Evolutionary conservation across 1,140 invertebrate species (phyloP), one percentile per base, ranked within the genome.

Genomic region (Drosophila funebris): DNA sequence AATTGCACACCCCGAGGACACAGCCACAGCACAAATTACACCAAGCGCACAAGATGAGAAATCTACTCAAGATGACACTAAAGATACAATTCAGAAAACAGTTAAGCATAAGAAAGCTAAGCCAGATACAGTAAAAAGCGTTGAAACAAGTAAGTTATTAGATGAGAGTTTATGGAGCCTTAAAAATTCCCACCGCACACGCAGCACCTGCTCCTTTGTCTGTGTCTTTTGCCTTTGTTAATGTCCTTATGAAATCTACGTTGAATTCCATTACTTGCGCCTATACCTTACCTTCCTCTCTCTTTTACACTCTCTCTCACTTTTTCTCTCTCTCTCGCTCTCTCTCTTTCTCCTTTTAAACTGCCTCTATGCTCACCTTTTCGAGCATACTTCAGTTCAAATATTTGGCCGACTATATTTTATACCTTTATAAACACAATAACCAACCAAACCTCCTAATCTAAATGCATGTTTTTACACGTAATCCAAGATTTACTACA

Each of bases 61-160:
- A 78, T 56, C 82, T 53, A 75, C 82, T 87, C 82, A 82, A 83
- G 83, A 88, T 81, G 82, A 87, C 82, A 87, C 82, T 76, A 81
- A 67, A 81, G 82, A 87, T 70, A 88, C 76, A 72, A 61, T 73
- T 76, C 83, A 89, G 41, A 88, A 89, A 88, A 77, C 84, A 89
- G 57, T 88, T 79, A 88, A 88, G 76, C 83, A 88, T 89, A 88
- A 88, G 57, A 89, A 89, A 89, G 78, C 84, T 70, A 89, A 89
- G 76, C 80, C 84, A 89, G 81, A 89, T 63, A 89, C 84, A 90
- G 68, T 77, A 60, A 80, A 89, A 74, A 78, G 67, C 82, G 74
- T 84, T 79, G 88, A 90, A 76, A 78, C 90, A 91, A 91, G 90
- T 91, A 91, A 91, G 90, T 91, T 77, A 57, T 67, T 83, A 88